phyloP scores from a whole-genome alignment of 2,888 invertebrate species.

The Leptogaster cylindrica region DNA sequence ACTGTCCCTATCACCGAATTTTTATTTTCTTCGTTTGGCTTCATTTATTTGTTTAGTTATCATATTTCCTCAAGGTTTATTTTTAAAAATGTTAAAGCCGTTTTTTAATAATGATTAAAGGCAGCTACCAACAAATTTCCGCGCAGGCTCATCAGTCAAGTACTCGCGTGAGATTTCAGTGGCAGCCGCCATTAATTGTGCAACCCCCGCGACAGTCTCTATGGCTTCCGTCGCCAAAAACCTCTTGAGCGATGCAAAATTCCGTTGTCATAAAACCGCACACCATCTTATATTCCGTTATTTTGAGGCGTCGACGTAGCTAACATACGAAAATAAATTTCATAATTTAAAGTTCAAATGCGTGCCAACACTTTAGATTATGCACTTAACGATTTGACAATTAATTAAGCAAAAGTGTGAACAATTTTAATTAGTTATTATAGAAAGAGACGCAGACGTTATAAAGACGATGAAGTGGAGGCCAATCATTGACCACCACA shows the following conservation, averaged over 20 bases:
- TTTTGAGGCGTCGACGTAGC: slow-evolving; percentile 37
- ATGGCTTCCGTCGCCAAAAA: no score
- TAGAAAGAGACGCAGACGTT: background rate
- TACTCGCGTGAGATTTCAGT: no score
- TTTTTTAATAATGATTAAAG: no score
- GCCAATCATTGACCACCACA: no score
- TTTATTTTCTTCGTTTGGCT: no score
- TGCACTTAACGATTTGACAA: slow-evolving; percentile 57
- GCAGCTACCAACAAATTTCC: no score
- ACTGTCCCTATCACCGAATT: slow-evolving; percentile 11
- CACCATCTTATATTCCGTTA: slow-evolving; percentile 11
- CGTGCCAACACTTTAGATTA: slow-evolving; percentile 41
- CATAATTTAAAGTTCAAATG: slow-evolving; percentile 44
- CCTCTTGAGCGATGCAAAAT: background rate
- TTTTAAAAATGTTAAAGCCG: no score
- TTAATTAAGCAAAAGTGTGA: slow-evolving; percentile 59
- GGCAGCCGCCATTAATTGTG: slow-evolving; percentile 16
- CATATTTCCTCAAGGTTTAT: no score
- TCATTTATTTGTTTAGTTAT: no score
- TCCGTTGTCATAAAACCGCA: background rate
- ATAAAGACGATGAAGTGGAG: no score
- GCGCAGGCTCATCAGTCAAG: no score
- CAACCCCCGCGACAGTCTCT: background rate
- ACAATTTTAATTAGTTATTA: slow-evolving; percentile 58
- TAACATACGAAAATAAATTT: slow-evolving; percentile 46